Base-by-base conservation (phyloP, 2,888 invertebrate genomes). In the Ichneumon xanthorius region DNA sequence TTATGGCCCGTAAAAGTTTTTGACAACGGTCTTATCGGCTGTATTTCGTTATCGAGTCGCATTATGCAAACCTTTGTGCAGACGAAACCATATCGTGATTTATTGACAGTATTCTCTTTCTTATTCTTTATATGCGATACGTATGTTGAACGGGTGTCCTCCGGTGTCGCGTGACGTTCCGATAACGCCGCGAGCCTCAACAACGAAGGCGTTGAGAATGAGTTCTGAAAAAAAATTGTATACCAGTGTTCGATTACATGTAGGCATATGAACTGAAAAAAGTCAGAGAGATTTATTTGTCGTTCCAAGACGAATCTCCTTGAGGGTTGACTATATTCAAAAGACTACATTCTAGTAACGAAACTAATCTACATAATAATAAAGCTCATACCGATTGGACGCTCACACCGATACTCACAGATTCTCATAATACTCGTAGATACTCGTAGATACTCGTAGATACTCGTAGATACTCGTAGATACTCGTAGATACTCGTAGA, bases 31-130 rank as follows among this genome's bases (percentile, higher is more conserved):
- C 37, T 26, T 22, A 58, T 14, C 45, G 30, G 9, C 26, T 11
- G 16, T 14, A 30, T 4, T 37, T 11, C 50, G 33, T 63, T 76
- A 76, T 76, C 75, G 75, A 33, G n/a, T 33, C n/a, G 30, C 45
- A 63, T 76, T 70, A 50, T 70, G 61, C 70, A 78, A 78, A 78
- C 61, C 33, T 16, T 67, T 26, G n/a, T 26, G 53, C 53, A 67
- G 14, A n/a, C 30, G 14, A 50, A n/a, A 45, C 14, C 48, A 22
- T 61, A 55, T 63, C 40, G 30, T 40, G 22, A 67, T 68, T 45
- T 78, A 58, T 78, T 45, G 16, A 45, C 50, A 19, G 7, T 71
- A 53, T 53, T 30, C 53, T 33, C 30, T 16, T 63, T 63, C 61
- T 16, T 7, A n/a, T 63, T 19, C 16, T n/a, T 30, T 4, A 30